Percentiles rank a stretch among this genome's conserved stretches.
phyloP scores from a whole-genome alignment of 23 tunicate species.

The Clavelina lepadiformis region DNA sequence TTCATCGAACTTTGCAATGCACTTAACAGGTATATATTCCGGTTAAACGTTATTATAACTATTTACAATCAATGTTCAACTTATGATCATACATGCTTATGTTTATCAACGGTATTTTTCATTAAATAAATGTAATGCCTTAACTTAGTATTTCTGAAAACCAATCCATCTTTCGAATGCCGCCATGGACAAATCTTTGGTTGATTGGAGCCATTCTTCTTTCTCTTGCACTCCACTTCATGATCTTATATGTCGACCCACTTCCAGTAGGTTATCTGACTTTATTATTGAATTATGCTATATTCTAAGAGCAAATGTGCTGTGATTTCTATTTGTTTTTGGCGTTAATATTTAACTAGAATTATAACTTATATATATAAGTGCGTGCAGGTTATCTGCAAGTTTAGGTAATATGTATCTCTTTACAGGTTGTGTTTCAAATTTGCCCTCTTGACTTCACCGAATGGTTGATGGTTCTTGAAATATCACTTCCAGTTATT shows the following conservation, averaged over 20 bases:
- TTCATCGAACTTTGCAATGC: conserved; percentile 97
- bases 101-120: too few relatives aligned
- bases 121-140: too few relatives aligned
- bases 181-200: conserved; percentile 96
- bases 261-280: conserved; percentile 60
- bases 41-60: too few relatives aligned
- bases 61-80: too few relatives aligned
- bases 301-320: not conserved
- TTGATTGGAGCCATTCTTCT: conserved; percentile 84
- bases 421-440: conserved; percentile 88
- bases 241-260: conserved; percentile 97
- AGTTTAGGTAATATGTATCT: not conserved
- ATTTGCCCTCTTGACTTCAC: conserved; percentile 94
- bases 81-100: too few relatives aligned
- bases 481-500: conserved; percentile 95
- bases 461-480: conserved; percentile 94
- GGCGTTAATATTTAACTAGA: not conserved
- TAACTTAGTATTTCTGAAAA: conserved; percentile 97
- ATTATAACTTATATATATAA: not conserved
- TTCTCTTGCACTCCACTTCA: conserved; percentile 94
- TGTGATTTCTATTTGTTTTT: not conserved
- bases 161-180: conserved; percentile 96
- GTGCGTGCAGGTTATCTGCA: not conserved
- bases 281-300: not conserved
- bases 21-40: conserved; percentile 99